A percentile compares a stretch with the other conserved stretches of the same genome.
Evolutionary conservation across 2,888 invertebrate genomes (phyloP).

Genomic region (Plagiodera versicolora): DNA sequence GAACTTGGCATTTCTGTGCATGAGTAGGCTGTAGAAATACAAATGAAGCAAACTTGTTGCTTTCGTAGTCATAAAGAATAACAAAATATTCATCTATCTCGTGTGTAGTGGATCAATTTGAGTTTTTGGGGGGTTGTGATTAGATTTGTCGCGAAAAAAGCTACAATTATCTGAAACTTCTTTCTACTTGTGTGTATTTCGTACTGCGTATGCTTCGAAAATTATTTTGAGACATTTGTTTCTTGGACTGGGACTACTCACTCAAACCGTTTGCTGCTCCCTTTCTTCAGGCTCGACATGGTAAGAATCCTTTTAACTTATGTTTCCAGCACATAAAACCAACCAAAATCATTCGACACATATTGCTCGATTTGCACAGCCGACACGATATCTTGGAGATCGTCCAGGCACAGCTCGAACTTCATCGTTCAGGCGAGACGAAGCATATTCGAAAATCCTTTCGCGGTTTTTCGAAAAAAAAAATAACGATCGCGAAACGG

Average conservation of each 20-base stretch:
- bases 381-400: slow-evolving; percentile 18
- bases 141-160: too few species aligned
- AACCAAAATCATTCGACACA: slow-evolving; percentile 41
- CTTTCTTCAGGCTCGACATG: slow-evolving; percentile 53
- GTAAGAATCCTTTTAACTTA: slow-evolving; percentile 41
- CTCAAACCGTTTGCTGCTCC: slow-evolving; percentile 53
- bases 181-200: too few species aligned
- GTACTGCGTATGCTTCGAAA: background rate
- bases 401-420: slow-evolving; percentile 10
- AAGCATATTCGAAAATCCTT: slow-evolving; percentile 13
- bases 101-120: too few species aligned
- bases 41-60: too few species aligned
- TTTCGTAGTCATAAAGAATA: too few species aligned
- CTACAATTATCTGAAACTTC: too few species aligned
- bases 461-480: slow-evolving; percentile 12
- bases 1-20: too few species aligned
- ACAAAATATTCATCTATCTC: too few species aligned
- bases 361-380: slow-evolving; percentile 33
- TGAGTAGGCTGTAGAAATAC: too few species aligned
- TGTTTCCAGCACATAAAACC: slow-evolving; percentile 48
- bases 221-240: background rate
- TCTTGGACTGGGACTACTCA: slow-evolving; percentile 46
- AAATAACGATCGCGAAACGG: background rate
- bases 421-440: slow-evolving; percentile 16
- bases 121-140: too few species aligned